Conservation (phyloP, 2,888 invertebrate genomes). For the Aphrophora alni region DNA sequence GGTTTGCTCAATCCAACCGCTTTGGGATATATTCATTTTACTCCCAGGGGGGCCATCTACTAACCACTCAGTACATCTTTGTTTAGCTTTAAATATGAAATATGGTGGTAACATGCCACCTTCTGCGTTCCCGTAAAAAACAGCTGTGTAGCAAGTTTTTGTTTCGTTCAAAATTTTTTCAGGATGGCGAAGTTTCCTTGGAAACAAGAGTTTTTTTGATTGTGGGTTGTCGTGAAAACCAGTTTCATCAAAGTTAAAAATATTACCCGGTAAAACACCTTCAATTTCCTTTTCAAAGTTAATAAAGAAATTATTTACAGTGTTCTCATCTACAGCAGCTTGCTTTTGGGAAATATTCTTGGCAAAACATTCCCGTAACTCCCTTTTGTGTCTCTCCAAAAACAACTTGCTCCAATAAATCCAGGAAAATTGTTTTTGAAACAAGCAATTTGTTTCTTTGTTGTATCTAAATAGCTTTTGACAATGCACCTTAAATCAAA, state of each 20-base stretch:
- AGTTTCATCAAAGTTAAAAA: constrained; percentile 18
- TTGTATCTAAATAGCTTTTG: constrained; percentile 10
- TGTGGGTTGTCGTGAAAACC: constrained; percentile 12
- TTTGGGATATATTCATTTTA: background rate
- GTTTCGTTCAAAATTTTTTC: constrained; percentile 9
- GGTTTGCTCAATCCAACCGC: constrained; percentile 14
- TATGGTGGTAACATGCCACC: constrained; percentile 4
- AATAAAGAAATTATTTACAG: background rate
- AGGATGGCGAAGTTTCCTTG: constrained; percentile 15
- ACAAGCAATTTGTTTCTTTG: background rate
- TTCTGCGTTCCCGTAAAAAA: constrained; percentile 7
- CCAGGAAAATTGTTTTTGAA: constrained; percentile 11
- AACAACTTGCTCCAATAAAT: constrained; percentile 3
- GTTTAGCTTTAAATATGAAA: constrained; percentile 16
- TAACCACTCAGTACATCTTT: background rate
- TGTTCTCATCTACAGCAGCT: constrained; percentile 9
- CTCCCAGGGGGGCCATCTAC: background rate
- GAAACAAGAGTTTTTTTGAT: background rate
- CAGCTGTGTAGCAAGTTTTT: constrained; percentile 4
- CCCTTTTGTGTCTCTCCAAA: background rate
- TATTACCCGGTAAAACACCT: constrained; percentile 7
- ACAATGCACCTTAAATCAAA: constrained; percentile 14
- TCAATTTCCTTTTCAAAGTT: constrained; percentile 11
- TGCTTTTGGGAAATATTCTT: constrained; percentile 1
- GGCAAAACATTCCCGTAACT: constrained; percentile 11